Evolutionary conservation across 1,140 invertebrate genomes (phyloP), one percentile per base, ranked within the genome.

Genomic region (Uloborus diversus): DNA sequence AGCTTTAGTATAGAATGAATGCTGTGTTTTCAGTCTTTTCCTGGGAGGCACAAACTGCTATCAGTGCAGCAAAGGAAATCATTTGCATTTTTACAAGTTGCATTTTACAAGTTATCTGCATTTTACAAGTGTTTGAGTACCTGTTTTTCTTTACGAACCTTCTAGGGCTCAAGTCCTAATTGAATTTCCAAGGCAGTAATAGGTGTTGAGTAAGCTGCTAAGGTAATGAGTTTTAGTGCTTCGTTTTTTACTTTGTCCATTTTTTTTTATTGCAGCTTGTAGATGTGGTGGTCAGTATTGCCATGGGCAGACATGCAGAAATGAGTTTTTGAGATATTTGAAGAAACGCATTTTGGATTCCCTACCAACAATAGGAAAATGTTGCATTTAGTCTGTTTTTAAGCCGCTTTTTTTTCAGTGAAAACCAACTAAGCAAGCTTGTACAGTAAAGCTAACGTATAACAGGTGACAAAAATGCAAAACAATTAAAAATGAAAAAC

Each of bases 161-260:
- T 20, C 17, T 37, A n/a, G 4, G 62, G 62, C 20, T 65, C 33
- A n/a, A 65, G 35, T 20, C n/a, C 17, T 0, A 13, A 2, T 42
- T 65, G 32, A 35, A 37, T 13, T 13, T 65, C 32, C 17, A 65
- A 13, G 9, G 62, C 62, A 35, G 33, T 65, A 27, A 65, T 37
- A 42, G 62, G 2, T 13, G 62, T 37, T 30, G 33, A 65, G n/a
- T 13, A 37, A 2, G 32, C 32, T 14, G 9, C 5, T 11, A 20
- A 14, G 30, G 59, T 62, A 62, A 62, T 62, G 11, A 62, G 4
- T 62, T 20, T 62, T 11, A 62, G 14, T 27, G 32, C 32, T 25
- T 65, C 42, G 62, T 65, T 65, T 42, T 65, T 30, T 30, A 65
- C 25, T 11, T 35, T 35, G 25, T 30, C 57, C 13, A 61, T n/a